Evolutionary conservation across 2,888 invertebrate genomes (phyloP), one percentile per base, ranked within the genome.

Genomic region (Baronia brevicornis): DNA sequence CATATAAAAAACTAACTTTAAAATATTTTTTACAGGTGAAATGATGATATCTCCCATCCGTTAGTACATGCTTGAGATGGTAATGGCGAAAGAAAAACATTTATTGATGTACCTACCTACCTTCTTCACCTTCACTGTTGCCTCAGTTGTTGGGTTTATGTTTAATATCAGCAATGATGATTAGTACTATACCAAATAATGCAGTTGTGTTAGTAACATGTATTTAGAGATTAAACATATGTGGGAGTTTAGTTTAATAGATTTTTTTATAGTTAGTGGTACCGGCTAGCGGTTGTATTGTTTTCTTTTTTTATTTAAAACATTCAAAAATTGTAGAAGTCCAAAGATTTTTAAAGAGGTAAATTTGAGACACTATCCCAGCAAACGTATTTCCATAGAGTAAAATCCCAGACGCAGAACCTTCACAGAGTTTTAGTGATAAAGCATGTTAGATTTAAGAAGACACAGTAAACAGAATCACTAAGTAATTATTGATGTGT

Each of bases 381-480:
- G 55, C 60, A 63, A 61, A 64, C 46, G 53, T 46, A 51, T 60
- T 60, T 23, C 17, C 20, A 34, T 22, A 69, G 60, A 55, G 55
- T 57, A 55, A 59, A 55, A 43, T 36, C 44, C 43, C 44, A 52
- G 51, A 46, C 41, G 44, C 52, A 51, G 43, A 48, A 52, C 53
- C 56, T 41, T 64, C 72, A 75, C 71, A 42, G 54, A 66, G 51
- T 61, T 59, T 46, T 60, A 66, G 64, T 48, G 52, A 60, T 50
- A 54, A 47, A 71, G 80, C 80, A 80, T 80, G 80, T 49, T 78
- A 75, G 69, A 46, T 48, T 36, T 78, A 78, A 71, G 65, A 55
- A 51, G 56, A 73, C 74, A 71, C 55, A 71, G 65, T 61, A 49
- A 65, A 57, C 60, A 66, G 42, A 48, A 44, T 64, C 69, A 75